Base-by-base conservation (phyloP, 2,888 invertebrate genomes). In the Panzeria rudis region DNA sequence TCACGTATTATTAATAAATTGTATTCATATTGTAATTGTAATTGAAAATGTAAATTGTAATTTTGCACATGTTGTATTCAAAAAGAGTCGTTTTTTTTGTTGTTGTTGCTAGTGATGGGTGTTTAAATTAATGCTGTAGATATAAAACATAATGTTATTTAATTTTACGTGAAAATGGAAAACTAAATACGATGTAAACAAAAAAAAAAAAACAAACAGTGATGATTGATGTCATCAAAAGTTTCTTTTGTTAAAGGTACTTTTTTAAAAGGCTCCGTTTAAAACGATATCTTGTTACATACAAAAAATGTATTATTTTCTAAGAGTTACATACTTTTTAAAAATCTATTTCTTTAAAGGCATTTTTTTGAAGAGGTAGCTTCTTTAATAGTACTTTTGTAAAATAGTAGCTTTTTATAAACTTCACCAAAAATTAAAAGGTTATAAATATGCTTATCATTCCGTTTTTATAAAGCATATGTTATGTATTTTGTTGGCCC, bases 1-100 rank as follows among this genome's bases (percentile, higher is more conserved):
- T 79, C 78, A 79, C 78, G 78, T 79, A 44, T 20, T 54, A 29
- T 71, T 78, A 71, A 62, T 79, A 71, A 79, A 79, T 71, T 35
- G 71, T 44, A 71, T 71, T 78, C 61, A 44, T 29, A 59, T 23
- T 59, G 59, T 35, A 35, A 77, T 56, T 77, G 56, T 13, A 73
- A 62, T 54, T 56, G 59, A 68, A 68, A 56, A 68, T 66, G 32
- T 56, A 44, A 75, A 54, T 64, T 64, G 29, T 52, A 66, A 76
- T 68, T 77, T 77, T 38, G 59, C 35, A 68, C 66, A 77, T 32
- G 25, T 47, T 68, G 54, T 38, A n/a, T 23, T 20, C 29, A 15
- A 41, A 56, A 56, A 56, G 13, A 35, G 35, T 35, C 32, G n/a
- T 72, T 41, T n/a, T 35, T 35, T 9, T 35, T 35, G 32, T 35